Conservation (phyloP, 2,888 invertebrate genomes). For the Eutolmus rufibarbis region DNA sequence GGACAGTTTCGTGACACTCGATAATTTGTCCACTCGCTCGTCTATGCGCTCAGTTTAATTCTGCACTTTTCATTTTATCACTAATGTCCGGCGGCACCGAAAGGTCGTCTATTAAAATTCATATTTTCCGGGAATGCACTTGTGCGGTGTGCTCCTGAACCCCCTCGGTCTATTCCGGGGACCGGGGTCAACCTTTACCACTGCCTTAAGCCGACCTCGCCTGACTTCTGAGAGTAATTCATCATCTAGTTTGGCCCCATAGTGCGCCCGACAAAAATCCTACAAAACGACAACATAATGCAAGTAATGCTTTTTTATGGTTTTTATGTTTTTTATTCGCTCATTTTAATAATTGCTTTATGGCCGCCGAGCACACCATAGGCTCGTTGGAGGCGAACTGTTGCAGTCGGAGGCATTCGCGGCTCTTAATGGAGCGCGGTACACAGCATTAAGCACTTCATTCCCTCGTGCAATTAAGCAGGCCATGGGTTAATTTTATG, state of each 20-base stretch:
- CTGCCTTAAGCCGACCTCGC: not conserved
- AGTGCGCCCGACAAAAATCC: conserved; percentile 22
- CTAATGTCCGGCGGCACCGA: not conserved
- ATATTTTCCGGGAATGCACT: not conserved
- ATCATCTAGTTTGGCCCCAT: conserved; percentile 17
- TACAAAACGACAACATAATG: conserved; percentile 36
- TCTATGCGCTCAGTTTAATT: not conserved
- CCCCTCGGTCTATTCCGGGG: not conserved
- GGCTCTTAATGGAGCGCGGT: not conserved
- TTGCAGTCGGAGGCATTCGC: not conserved
- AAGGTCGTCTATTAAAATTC: not conserved
- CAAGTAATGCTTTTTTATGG: conserved; percentile 36
- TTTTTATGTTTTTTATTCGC: conserved; percentile 31
- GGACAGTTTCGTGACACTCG: conserved; percentile 26
- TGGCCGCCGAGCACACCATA: conserved; percentile 45
- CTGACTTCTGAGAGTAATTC: conserved; percentile 29
- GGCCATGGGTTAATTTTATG: conserved; percentile 43
- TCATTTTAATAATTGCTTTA: conserved; percentile 41
- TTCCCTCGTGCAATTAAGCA: conserved; percentile 43
- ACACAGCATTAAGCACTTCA: conserved; percentile 44
- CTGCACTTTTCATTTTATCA: conserved; percentile 8
- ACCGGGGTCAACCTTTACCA: not conserved
- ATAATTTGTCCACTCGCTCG: conserved; percentile 27
- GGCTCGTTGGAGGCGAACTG: conserved; percentile 18
- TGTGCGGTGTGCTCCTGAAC: not conserved